These are phyloP conservation scores for Hylaeus anthracinus DNA, from an alignment of 1,140 invertebrate species.

Conservation along the genomic window DNA sequence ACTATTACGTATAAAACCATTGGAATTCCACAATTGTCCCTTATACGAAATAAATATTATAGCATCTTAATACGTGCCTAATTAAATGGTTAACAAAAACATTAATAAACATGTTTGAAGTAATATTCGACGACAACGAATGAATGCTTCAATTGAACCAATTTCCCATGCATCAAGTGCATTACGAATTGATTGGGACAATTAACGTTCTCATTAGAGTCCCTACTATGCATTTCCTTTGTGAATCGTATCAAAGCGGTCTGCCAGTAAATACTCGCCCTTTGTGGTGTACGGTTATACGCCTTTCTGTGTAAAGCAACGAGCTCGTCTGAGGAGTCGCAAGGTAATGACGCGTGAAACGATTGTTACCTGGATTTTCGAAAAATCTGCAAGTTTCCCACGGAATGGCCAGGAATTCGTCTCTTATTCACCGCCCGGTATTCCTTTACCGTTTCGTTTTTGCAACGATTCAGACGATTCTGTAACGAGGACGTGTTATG, in stretches of 20 bases:
- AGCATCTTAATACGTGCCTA: no score
- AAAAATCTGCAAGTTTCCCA: constrained; percentile 57
- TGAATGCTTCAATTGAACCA: background rate
- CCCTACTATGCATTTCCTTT: background rate
- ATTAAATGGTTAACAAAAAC: no score
- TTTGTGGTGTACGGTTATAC: background rate
- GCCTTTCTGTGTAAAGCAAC: background rate
- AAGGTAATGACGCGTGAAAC: background rate
- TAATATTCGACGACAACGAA: background rate
- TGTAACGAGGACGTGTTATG: constrained; percentile 62
- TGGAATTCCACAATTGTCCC: no score
- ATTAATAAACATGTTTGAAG: background rate
- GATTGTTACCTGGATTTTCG: constrained; percentile 46
- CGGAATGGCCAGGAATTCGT: background rate
- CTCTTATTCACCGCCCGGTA: background rate
- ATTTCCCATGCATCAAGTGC: background rate
- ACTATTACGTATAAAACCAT: no score
- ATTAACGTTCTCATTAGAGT: constrained; percentile 12
- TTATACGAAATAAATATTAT: no score
- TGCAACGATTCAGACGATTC: constrained; percentile 19
- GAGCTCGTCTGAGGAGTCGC: background rate
- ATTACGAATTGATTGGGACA: constrained; percentile 6
- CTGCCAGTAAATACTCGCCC: background rate
- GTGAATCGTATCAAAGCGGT: background rate
- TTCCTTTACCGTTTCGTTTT: constrained; percentile 39